Evolutionary conservation across 2,888 invertebrate genomes (phyloP), one percentile per base, ranked within the genome.

Genomic region (Dynastes hyllus): DNA sequence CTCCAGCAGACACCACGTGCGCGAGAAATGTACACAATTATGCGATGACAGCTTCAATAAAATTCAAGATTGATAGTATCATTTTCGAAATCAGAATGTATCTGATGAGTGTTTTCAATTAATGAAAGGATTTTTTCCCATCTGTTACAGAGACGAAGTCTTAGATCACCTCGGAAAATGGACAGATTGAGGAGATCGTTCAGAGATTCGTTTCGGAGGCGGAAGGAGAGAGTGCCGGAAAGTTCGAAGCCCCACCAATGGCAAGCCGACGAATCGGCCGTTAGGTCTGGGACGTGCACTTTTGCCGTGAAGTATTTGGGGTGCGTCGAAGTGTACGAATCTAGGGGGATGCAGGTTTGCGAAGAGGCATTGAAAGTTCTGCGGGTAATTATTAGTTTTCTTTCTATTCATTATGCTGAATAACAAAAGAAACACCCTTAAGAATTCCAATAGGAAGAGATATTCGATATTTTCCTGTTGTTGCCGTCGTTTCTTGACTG

Each of bases 271-370:
- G 99, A 99, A 89, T 94, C 95, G 77, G 97, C 98, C 73, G 99
- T 99, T 37, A 92, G 98, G 66, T 95, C 96, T 77, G 98, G 98
- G 81, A 97, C 97, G 13, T 99, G 99, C 91, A 96, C 95, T 86
- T 99, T 99, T 91, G 95, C 96, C 84, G 99, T 99, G 84, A 98
- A 99, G 93, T 99, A 99, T 91, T 92, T 99, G 87, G 99, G 99
- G 82, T 98, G 98, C 89, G 98, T 99, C 69, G 99, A 99, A 91
- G 99, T 99, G 55, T 99, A 97, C 90, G 99, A 99, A 91, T 98
- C 98, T 8, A 93, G 99, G 87, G 99, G 99, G 71, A 99, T 99
- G 98, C 97, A 98, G 90, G 97, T 99, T 80, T 99, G 99, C 91
- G 99, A 99, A 90, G 98, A 98, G 90, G 99, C 99, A 73, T 92